These are phyloP conservation scores for Ophraella communa DNA, from an alignment of 2,888 invertebrate genomes.

Conservation along the genomic window DNA sequence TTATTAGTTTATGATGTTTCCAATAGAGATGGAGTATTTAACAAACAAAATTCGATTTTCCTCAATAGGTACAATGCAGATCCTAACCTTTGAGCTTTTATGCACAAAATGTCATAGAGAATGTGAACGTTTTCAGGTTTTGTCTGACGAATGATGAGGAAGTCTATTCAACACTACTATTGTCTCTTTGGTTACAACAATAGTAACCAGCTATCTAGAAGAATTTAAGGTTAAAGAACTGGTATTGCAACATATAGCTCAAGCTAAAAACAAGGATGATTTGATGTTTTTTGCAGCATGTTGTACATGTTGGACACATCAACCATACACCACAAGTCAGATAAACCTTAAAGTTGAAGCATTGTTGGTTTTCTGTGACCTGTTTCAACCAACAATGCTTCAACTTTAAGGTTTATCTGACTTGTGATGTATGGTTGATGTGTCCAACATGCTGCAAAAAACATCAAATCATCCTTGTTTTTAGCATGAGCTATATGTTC, in stretches of 20 bases:
- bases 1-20: neutral
- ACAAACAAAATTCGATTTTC: too few relatives aligned
- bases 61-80: too few relatives aligned
- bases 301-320: constrained; percentile 63
- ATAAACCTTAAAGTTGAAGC: constrained; percentile 53
- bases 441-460: constrained; percentile 60
- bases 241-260: constrained; percentile 60
- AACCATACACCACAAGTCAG: constrained; percentile 55
- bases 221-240: constrained; percentile 57
- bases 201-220: constrained; percentile 55
- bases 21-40: neutral
- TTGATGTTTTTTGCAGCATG: constrained; percentile 60
- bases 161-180: too few relatives aligned
- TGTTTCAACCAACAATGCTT: constrained; percentile 56
- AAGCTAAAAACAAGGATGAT: constrained; percentile 54
- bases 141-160: too few relatives aligned
- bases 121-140: too few relatives aligned
- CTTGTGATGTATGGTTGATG: constrained; percentile 59
- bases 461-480: constrained; percentile 57
- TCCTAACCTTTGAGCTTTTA: too few relatives aligned
- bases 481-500: constrained; percentile 60
- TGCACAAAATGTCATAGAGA: too few relatives aligned
- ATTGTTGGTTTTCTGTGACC: constrained; percentile 52
- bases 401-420: constrained; percentile 50
- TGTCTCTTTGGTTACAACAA: constrained; percentile 43